Evolutionary conservation across 2,113 vertebrate genomes (phyloP), one percentile per base, ranked within the genome.

Genomic region (Sturnira hondurensis): DNA sequence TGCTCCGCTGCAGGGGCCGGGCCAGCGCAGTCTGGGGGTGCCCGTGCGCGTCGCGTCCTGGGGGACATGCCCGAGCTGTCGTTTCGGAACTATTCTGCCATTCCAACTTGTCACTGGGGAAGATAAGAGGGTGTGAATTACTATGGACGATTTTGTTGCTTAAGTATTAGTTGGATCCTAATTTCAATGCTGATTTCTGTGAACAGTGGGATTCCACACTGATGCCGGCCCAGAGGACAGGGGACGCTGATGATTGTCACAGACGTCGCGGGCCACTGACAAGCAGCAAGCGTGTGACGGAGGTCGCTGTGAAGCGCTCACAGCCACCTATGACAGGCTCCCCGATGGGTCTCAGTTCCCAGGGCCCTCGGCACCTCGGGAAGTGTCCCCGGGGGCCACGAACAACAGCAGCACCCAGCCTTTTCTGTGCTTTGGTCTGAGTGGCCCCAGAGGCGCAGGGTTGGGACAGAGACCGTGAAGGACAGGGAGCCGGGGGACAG

Each of bases 171-270:
- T 36, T 65, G 38, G 31, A 22, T 61, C 22, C 13, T 61, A 33
- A 12, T 47, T 73, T 61, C 36, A 86, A 20, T 8, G 56, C 22
- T 43, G 19, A 47, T 5, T 43, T 45, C 13, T 3, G 9, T 1
- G 19, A 15, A 13, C 31, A 17, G 22, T 15, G 43, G 50, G 78
- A 58, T 33, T 19, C 54, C 2, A 0, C 26, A 70, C 33, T 12
- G 26, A 6, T 24, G 14, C 19, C 6, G 26, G 45, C 20, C 17
- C n/a, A 41, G 54, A 19, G 7, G 22, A 36, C 2, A 10, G 8
- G 7, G 4, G 0, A 9, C 3, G 12, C 9, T 10, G 1, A 31
- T 1, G 28, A 36, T 10, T 2, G 1, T 0, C 7, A 28, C 28
- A 5, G 0, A 24, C 20, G 2, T 22, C 8, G 52, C 4, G 24